Evolutionary conservation across 1,140 invertebrate species (phyloP), one percentile per base, ranked within the genome.

Genomic region (Arctopsyche grandis): DNA sequence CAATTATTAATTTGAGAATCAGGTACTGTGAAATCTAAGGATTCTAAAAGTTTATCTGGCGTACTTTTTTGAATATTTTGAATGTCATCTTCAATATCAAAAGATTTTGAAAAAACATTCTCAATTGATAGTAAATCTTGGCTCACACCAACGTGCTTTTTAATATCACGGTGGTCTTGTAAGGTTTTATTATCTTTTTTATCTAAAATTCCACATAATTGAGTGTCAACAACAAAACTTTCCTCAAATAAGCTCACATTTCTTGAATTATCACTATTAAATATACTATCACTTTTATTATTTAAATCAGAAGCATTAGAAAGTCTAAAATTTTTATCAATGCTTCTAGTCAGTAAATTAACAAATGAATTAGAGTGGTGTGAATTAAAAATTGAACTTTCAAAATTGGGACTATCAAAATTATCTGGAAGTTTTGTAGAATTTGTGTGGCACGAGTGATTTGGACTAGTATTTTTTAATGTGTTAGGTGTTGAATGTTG

Each of bases 191-290:
- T 52, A 52, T 52, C 48, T 12, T 52, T 52, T 66, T 81, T 81
- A 78, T 85, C 80, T 24, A 84, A 79, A 52, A 86, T 80, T 75
- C 84, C 85, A 76, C 83, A 84, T 71, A 86, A 83, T 79, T 85
- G 83, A 56, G 83, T 83, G 83, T 88, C 84, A 71, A 86, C 52
- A 75, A 84, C 83, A 26, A 88, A 84, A 77, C 84, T 86, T 71
- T 90, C 90, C 83, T 91, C 89, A 82, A 91, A 89, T 38, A 91
- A 85, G 83, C 84, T 86, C 14, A 85, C 84, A 84, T 84, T 86
- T 76, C 87, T 87, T 29, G 81, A 82, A 46, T 70, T 38, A 70
- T 82, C 76, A 60, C 77, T 82, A 69, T 76, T 56, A 63, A 80
- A 76, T 44, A 82, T 73, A 46, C 79, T 80, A 56, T 70, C 46